Evolutionary conservation across 2,888 invertebrate species (phyloP).

Genomic region (Drosophila leonis): DNA sequence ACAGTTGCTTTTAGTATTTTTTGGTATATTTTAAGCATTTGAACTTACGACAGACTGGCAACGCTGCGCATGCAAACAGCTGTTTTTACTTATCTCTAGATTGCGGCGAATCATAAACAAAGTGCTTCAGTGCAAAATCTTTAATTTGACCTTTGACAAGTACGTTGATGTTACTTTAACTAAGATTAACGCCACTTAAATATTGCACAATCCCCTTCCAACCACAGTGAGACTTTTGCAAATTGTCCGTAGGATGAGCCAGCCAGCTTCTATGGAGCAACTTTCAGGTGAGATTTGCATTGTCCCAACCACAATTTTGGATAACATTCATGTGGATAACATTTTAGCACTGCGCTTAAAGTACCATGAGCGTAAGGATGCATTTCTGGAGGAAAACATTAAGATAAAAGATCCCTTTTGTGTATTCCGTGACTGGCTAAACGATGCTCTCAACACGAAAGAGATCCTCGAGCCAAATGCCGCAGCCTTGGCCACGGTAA

Average conservation of each 20-base stretch:
- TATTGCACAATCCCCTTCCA: conserved; percentile 14
- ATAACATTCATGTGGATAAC: not conserved
- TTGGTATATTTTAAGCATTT: not conserved
- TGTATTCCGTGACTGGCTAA: conserved; percentile 95
- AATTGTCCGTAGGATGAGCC: conserved; percentile 57
- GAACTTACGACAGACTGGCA: conserved; percentile 27
- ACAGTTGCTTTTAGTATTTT: conserved; percentile 41
- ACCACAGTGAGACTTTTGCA: conserved; percentile 55
- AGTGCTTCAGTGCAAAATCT: conserved; percentile 1
- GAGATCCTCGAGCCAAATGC: conserved; percentile 96
- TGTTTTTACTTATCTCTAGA: conserved; percentile 23
- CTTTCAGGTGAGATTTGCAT: conserved; percentile 56
- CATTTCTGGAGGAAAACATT: conserved; percentile 92
- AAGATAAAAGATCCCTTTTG: conserved; percentile 93
- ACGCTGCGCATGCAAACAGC: conserved; percentile 27
- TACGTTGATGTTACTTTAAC: conserved; percentile 50
- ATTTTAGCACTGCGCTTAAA: conserved; percentile 90
- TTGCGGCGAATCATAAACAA: conserved; percentile 4
- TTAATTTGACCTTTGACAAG: conserved; percentile 52
- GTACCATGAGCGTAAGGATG: conserved; percentile 90
- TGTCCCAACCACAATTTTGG: not conserved
- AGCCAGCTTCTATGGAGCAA: conserved; percentile 34
- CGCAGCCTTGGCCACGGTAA: conserved; percentile 94
- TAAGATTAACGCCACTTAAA: conserved; percentile 34
- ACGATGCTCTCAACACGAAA: conserved; percentile 89